These are phyloP conservation scores for Mimumesa dahlbomi DNA, from an alignment of 2,888 invertebrate species.

Conservation along the genomic window DNA sequence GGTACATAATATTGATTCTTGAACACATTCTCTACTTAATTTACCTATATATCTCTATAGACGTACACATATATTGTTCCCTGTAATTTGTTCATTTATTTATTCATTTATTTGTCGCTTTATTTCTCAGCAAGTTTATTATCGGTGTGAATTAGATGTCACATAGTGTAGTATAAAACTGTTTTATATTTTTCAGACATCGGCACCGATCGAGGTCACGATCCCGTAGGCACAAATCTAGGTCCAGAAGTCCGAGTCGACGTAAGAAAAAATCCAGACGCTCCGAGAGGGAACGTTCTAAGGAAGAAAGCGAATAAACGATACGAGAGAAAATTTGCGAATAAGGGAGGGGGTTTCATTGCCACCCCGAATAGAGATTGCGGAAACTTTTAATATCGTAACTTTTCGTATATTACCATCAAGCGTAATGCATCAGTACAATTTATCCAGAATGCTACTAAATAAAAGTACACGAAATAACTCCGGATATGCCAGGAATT, in stretches of 20 bases:
- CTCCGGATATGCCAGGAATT: not conserved
- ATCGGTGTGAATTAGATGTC: not conserved
- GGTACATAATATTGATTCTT: conserved; percentile 1
- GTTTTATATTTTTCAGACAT: conserved; percentile 63
- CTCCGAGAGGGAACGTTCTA: conserved; percentile 83
- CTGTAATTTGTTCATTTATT: not conserved
- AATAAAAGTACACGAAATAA: not conserved
- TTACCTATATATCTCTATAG: too few species aligned
- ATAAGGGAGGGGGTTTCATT: too few species aligned
- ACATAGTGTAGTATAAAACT: not conserved
- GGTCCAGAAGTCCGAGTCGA: conserved; percentile 87
- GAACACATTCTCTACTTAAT: not conserved
- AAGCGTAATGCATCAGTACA: conserved; percentile 9
- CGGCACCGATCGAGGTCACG: conserved; percentile 81
- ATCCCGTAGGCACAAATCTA: conserved; percentile 85
- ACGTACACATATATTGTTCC: not conserved
- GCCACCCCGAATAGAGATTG: conserved; percentile 6
- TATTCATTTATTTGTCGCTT: conserved; percentile 4
- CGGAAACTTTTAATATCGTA: conserved; percentile 14
- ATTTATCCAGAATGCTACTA: conserved; percentile 6
- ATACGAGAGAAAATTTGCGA: not conserved
- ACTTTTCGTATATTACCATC: conserved; percentile 21
- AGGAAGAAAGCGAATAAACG: conserved; percentile 86
- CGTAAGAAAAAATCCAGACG: conserved; percentile 87
- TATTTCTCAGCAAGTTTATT: conserved; percentile 2